These are phyloP conservation scores for Passerculus sandwichensis DNA, from an alignment of 2,797 vertebrate genomes.

Conservation along the genomic window DNA sequence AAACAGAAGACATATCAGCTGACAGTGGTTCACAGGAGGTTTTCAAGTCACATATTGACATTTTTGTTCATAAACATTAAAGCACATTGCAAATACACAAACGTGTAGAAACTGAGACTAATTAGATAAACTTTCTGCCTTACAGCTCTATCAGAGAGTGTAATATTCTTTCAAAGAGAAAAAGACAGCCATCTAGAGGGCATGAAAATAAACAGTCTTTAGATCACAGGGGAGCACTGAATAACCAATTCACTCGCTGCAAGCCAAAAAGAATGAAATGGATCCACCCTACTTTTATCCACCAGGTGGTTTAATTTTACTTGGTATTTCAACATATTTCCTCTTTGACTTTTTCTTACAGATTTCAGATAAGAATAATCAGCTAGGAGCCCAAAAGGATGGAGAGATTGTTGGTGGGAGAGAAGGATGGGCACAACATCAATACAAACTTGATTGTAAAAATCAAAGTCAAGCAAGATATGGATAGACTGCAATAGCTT, in stretches of 20 bases:
- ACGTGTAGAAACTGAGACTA: neutral
- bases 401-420: neutral
- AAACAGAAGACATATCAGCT: neutral
- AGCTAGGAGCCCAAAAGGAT: neutral
- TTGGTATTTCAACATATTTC: neutral
- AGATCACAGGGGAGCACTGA: neutral
- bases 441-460: neutral
- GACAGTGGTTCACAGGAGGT: neutral
- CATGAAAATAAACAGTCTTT: neutral
- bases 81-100: neutral
- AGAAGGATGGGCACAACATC: neutral
- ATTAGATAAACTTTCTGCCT: neutral
- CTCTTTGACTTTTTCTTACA: neutral
- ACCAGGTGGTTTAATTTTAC: neutral
- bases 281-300: neutral
- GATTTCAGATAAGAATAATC: neutral
- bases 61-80: neutral
- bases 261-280: neutral
- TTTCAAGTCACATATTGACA: neutral
- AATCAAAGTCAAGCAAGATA: neutral
- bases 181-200: conserved; percentile 73
- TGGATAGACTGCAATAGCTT: neutral
- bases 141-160: neutral
- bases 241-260: neutral
- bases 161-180: neutral